These are phyloP conservation scores for Phalacrocorax pelagicus DNA, from an alignment of 2,113 vertebrate genomes.

Conservation along the genomic window DNA sequence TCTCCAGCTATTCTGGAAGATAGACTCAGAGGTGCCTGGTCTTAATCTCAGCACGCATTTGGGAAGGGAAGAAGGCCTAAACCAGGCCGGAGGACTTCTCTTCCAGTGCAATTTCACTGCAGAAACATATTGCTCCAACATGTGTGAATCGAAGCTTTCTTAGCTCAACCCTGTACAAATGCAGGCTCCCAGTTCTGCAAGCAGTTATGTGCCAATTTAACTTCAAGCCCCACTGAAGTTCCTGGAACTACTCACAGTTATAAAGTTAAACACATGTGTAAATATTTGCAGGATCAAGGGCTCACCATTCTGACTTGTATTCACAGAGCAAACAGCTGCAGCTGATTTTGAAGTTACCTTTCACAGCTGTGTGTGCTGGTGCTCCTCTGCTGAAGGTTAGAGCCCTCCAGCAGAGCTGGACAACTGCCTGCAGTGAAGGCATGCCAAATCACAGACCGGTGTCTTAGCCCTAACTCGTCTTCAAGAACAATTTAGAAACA, in stretches of 20 bases:
- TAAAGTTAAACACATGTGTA: background rate
- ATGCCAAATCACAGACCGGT: background rate
- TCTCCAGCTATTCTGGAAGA: background rate
- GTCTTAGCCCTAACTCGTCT: background rate
- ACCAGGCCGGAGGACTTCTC: background rate
- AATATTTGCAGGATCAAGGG: conserved; percentile 27
- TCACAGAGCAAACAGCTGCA: background rate
- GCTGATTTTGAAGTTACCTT: conserved; percentile 24
- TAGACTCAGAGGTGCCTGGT: background rate
- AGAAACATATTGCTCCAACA: background rate
- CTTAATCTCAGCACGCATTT: background rate
- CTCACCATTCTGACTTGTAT: background rate
- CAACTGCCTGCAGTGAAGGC: background rate
- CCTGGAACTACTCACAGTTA: conserved; percentile 25
- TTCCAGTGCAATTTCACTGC: background rate
- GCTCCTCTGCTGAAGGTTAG: background rate
- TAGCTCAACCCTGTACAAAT: background rate
- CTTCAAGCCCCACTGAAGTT: background rate
- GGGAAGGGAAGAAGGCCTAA: background rate
- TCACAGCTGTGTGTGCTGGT: conserved; percentile 19
- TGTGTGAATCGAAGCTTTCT: background rate
- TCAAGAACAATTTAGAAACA: background rate
- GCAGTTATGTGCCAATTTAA: background rate
- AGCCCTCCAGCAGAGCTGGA: conserved; percentile 22
- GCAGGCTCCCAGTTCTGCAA: background rate